Conservation (phyloP, 2,888 invertebrate species). For the Pinctada fucata region DNA sequence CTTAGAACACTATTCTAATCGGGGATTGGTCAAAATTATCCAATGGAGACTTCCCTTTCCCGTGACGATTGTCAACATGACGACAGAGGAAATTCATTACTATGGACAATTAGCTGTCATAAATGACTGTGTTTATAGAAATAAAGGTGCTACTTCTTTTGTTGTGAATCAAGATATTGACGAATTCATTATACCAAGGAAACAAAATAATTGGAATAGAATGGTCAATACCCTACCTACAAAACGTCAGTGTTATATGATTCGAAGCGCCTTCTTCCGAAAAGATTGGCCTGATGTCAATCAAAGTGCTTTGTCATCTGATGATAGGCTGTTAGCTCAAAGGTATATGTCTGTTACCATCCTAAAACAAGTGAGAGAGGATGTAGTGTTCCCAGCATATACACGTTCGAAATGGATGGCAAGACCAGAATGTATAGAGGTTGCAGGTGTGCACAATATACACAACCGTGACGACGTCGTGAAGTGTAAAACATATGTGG, state of each 20-base stretch:
- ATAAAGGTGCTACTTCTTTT: slow-evolving; percentile 56
- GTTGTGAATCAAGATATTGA: slow-evolving; percentile 73
- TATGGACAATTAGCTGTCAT: slow-evolving; percentile 73
- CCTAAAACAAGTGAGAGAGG: slow-evolving; percentile 53
- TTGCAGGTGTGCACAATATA: slow-evolving; percentile 62
- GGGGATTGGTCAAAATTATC: slow-evolving; percentile 61
- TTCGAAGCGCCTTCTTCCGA: slow-evolving; percentile 60
- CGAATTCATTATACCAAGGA: slow-evolving; percentile 72
- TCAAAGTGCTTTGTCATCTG: slow-evolving; percentile 40
- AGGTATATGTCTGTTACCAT: slow-evolving; percentile 56
- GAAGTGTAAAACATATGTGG: not conserved
- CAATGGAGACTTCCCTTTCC: slow-evolving; percentile 69
- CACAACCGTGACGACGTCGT: slow-evolving; percentile 34
- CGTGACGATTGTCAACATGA: slow-evolving; percentile 41
- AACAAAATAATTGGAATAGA: slow-evolving; percentile 51
- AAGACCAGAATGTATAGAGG: slow-evolving; percentile 48
- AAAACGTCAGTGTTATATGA: slow-evolving; percentile 40
- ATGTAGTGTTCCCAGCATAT: slow-evolving; percentile 37
- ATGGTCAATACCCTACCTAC: slow-evolving; percentile 41
- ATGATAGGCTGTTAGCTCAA: slow-evolving; percentile 29
- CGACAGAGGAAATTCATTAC: slow-evolving; percentile 67
- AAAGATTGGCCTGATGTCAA: slow-evolving; percentile 59
- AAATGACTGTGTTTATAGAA: slow-evolving; percentile 37
- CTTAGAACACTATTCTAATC: slow-evolving; percentile 57
- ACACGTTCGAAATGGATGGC: slow-evolving; percentile 63